These are phyloP conservation scores for Labrus mixtus DNA, from an alignment of 2,113 vertebrate genomes.

Conservation along the genomic window DNA sequence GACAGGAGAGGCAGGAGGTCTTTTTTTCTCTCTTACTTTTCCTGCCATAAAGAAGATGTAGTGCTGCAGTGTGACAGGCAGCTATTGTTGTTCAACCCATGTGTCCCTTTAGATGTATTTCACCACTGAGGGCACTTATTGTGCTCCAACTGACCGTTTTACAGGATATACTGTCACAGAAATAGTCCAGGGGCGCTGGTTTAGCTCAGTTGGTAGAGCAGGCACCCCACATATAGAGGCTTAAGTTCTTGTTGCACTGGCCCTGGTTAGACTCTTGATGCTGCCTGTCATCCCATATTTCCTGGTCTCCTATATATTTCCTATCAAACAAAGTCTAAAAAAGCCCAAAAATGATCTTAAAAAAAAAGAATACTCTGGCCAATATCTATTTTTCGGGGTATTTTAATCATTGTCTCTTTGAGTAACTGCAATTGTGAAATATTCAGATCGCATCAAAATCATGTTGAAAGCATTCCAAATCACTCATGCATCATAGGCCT, in stretches of 20 bases:
- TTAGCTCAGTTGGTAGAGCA: no score
- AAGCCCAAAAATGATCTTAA: no score
- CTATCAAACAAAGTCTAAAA: no score
- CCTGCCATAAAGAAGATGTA: slow-evolving; percentile 5
- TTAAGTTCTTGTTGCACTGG: no score
- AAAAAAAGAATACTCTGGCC: not conserved
- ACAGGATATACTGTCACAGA: not conserved
- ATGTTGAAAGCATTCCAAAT: not conserved
- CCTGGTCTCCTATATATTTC: no score
- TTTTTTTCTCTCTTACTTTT: not conserved
- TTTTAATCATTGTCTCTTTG: not conserved
- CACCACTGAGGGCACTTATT: not conserved
- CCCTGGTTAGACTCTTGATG: no score
- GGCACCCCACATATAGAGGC: no score
- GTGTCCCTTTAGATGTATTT: slow-evolving; percentile 22
- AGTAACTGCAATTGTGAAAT: not conserved
- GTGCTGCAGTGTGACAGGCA: slow-evolving; percentile 21
- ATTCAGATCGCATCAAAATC: not conserved
- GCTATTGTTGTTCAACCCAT: slow-evolving; percentile 19
- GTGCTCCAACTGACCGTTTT: not conserved
- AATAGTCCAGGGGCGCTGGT: no score
- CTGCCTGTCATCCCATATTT: no score
- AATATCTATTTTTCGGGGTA: not conserved
- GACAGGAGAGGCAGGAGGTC: slow-evolving; percentile 4
- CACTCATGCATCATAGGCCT: not conserved